Percentiles rank a stretch among this genome's conserved stretches.
phyloP scores from a whole-genome alignment of 2,888 invertebrate genomes.

The Nymphalis polychloros region DNA sequence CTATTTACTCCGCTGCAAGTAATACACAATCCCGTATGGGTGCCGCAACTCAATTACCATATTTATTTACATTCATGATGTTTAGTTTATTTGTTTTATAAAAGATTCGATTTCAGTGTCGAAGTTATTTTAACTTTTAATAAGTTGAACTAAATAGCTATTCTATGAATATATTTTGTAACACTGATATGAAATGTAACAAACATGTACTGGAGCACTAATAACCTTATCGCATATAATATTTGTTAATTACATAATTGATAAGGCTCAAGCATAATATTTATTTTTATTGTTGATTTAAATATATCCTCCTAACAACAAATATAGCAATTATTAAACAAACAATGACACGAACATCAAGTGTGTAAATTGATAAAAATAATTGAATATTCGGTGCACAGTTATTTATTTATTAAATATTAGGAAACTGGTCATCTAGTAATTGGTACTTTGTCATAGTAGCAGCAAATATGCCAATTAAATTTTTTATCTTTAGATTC shows the following conservation, averaged over 20 bases:
- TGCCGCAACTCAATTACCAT: constrained; percentile 1
- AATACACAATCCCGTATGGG: constrained; percentile 8
- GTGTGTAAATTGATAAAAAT: neutral
- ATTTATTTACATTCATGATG: constrained; percentile 27
- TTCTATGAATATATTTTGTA: neutral
- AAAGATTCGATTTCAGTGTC: neutral
- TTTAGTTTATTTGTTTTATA: neutral
- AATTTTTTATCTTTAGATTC: constrained; percentile 67
- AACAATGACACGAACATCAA: neutral
- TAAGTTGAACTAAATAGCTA: neutral
- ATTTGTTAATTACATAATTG: constrained; percentile 3
- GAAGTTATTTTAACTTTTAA: neutral
- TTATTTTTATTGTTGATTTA: constrained; percentile 4
- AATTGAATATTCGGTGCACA: neutral
- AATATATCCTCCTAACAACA: neutral
- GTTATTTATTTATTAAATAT: neutral
- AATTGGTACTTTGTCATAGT: constrained; percentile 19
- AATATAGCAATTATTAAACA: neutral
- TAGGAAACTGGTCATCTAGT: neutral
- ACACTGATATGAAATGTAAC: neutral
- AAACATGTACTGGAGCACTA: neutral
- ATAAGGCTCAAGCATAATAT: neutral
- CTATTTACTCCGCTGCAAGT: constrained; percentile 3
- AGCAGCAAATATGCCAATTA: constrained; percentile 24
- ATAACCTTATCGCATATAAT: neutral